Percentiles rank a stretch among this genome's conserved stretches.
Evolutionary conservation across 1,140 invertebrate genomes (phyloP).

Genomic region (Macrotrachela quadricornifera): DNA sequence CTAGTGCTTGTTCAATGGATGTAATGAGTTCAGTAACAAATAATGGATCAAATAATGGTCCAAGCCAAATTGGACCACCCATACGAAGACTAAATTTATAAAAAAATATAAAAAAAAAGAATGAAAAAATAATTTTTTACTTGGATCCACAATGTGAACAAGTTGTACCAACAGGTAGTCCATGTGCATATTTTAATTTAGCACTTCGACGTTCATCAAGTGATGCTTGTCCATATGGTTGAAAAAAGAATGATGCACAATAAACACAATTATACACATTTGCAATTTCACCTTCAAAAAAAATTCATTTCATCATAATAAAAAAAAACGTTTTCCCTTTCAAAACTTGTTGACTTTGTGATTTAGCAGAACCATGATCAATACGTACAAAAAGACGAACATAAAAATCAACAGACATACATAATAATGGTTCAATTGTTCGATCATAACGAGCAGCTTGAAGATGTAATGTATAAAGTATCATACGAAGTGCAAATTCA

Average conservation of each 20-base stretch:
- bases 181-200: slow-evolving; percentile 41
- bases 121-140: slow-evolving; percentile 39
- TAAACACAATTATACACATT: slow-evolving; percentile 59
- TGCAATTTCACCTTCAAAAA: not conserved
- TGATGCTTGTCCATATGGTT: slow-evolving; percentile 45
- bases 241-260: slow-evolving; percentile 53
- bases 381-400: slow-evolving; percentile 76
- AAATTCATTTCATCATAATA: not conserved
- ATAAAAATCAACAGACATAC: slow-evolving; percentile 88
- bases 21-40: slow-evolving; percentile 45
- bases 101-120: not conserved
- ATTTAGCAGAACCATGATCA: slow-evolving; percentile 49
- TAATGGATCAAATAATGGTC: slow-evolving; percentile 49
- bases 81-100: slow-evolving; percentile 27
- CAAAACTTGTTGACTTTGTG: slow-evolving; percentile 50
- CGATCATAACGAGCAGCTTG: slow-evolving; percentile 65
- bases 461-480: slow-evolving; percentile 65
- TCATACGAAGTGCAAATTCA: slow-evolving; percentile 80
- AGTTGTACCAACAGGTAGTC: slow-evolving; percentile 39
- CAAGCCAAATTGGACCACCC: slow-evolving; percentile 81
- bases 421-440: slow-evolving; percentile 71
- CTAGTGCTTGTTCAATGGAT: slow-evolving; percentile 17
- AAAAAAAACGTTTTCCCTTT: slow-evolving; percentile 38
- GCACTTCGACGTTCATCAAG: slow-evolving; percentile 16
- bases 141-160: slow-evolving; percentile 54